phyloP scores from a whole-genome alignment of 1,140 invertebrate species.

The Solen grandis region DNA sequence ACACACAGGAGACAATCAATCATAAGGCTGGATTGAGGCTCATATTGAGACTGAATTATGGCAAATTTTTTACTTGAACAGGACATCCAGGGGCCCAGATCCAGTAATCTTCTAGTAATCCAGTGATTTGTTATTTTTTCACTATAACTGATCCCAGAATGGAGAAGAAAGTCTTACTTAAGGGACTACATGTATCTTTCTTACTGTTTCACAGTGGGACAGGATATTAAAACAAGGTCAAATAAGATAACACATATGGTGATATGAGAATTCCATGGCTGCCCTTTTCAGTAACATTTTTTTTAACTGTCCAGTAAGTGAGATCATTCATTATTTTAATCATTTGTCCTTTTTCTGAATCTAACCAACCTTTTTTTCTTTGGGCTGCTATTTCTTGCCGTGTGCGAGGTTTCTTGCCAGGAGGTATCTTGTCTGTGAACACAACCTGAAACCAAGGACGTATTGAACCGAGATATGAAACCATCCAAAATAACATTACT shows the following conservation, averaged over 20 bases:
- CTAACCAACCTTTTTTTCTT: conserved; percentile 54
- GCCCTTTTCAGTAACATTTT: no score
- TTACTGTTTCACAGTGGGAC: neutral
- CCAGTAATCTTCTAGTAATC: no score
- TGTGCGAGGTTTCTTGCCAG: conserved; percentile 50
- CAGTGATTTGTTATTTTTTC: no score
- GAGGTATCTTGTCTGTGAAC: conserved; percentile 62
- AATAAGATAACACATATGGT: no score
- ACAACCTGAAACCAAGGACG: conserved; percentile 44
- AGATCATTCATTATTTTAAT: neutral
- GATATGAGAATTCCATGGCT: no score
- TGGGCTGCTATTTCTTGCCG: conserved; percentile 60
- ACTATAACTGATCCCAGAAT: no score
- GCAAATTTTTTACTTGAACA: neutral
- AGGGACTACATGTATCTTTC: neutral
- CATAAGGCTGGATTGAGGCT: neutral
- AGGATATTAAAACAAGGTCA: neutral
- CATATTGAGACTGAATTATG: neutral
- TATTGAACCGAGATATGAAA: neutral
- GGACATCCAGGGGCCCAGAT: neutral
- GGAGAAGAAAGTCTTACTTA: neutral
- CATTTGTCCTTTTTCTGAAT: neutral
- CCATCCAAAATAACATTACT: neutral
- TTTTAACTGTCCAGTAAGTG: neutral
- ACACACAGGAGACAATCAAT: no score